Evolutionary conservation across 2,113 vertebrate species (phyloP).

Genomic region (Mola mola): DNA sequence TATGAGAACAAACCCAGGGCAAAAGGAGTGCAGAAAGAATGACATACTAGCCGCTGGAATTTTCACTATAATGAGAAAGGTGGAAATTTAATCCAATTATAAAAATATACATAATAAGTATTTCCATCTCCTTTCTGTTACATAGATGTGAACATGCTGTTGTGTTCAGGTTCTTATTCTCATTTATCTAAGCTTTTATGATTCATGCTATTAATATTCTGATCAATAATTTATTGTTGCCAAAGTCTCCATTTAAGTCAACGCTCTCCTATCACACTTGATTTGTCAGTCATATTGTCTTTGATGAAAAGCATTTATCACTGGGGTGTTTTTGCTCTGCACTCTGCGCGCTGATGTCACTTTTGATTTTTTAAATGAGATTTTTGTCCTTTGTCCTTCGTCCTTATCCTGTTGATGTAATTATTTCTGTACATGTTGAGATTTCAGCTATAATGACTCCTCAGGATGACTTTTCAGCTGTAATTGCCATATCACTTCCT

Average conservation of each 20-base stretch:
- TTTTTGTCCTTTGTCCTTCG: too few species aligned
- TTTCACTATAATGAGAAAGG: too few species aligned
- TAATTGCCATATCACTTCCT: background rate
- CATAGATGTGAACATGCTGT: too few species aligned
- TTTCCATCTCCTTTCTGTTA: too few species aligned
- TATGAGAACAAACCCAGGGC: background rate
- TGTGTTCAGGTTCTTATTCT: conserved; percentile 11
- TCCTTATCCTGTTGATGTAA: background rate
- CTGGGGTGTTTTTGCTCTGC: background rate
- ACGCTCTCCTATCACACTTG: background rate
- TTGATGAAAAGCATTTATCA: background rate
- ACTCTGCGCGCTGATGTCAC: background rate
- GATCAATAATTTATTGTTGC: conserved; percentile 64
- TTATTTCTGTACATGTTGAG: background rate
- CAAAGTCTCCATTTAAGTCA: conserved; percentile 32
- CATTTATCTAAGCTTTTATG: conserved; percentile 34
- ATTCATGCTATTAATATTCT: conserved; percentile 50
- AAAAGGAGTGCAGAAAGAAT: background rate
- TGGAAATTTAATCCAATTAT: too few species aligned
- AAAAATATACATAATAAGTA: too few species aligned
- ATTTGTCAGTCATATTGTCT: conserved; percentile 5
- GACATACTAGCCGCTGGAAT: background rate
- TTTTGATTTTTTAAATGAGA: too few species aligned
- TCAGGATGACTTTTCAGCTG: background rate
- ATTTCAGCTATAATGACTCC: background rate